Base-by-base conservation (phyloP, 2,113 vertebrate species). In the Microcebus murinus region DNA sequence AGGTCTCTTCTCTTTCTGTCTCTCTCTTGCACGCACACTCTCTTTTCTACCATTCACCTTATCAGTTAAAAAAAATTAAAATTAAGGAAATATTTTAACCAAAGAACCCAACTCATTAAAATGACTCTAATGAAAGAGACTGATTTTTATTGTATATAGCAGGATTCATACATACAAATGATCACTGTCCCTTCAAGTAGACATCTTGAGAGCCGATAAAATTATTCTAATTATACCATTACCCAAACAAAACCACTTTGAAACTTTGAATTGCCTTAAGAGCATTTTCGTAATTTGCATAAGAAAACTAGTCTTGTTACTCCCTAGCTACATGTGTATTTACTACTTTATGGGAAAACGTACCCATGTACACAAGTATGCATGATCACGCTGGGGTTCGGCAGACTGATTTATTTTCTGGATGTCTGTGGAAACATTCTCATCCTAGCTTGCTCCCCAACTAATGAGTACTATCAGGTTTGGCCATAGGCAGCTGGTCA, bases 401-500 rank as follows among this genome's bases (percentile, higher is more conserved):
- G 81, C 15, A 61, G 9, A 18, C 8, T 11, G 2, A 18, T 12
- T 48, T 70, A 87, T 31, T 29, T 74, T 52, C 90, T 36, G 77
- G 55, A n/a, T 6, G 12, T 31, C 70, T 48, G 4, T 1, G 18
- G 59, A 42, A 74, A 88, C 39, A 11, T 12, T n/a, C 63, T 67
- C 8, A 57, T 34, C n/a, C 63, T 6, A 11, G 27, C 9, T 34
- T 45, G 31, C 27, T 52, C 34, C 8, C 55, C 34, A n/a, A 39
- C 9, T 27, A 74, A 6, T 0, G 13, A 81, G 70, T 21, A 57
- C 27, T 9, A 20, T 29, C 34, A 34, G 52, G 31, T 67, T 6
- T 39, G 45, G 42, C 23, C 95, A 84, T 6, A 48, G 84, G 68
- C 76, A 70, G 94, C 34, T 25, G 81, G 52, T 50, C 84, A 85